Evolutionary conservation across 2,113 vertebrate genomes (phyloP).

Genomic region (Synchiropus splendidus): DNA sequence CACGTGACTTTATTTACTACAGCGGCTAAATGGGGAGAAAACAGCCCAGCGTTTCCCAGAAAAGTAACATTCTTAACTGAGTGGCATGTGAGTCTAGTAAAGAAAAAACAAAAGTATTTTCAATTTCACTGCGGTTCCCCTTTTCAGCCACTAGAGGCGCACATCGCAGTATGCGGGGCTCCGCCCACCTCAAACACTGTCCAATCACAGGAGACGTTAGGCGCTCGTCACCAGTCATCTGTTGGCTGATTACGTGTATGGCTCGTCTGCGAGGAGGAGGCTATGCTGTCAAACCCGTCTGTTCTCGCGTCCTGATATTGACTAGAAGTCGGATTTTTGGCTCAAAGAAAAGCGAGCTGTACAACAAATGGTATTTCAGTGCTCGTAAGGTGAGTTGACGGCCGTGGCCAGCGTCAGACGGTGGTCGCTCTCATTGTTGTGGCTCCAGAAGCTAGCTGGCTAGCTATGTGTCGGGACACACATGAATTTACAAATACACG

Average conservation of each 20-base stretch:
- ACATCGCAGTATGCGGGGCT: neutral
- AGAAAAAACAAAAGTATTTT: no score
- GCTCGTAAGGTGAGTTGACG: slow-evolving; percentile 35
- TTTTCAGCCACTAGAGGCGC: neutral
- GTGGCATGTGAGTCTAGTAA: no score
- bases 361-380: slow-evolving; percentile 1
- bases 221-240: slow-evolving; percentile 33
- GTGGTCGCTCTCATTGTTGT: slow-evolving; percentile 35
- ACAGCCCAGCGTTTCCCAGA: no score
- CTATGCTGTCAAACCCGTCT: slow-evolving; percentile 30
- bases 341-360: neutral
- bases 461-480: slow-evolving; percentile 16
- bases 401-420: slow-evolving; percentile 17
- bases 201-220: slow-evolving; percentile 23
- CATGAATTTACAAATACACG: neutral
- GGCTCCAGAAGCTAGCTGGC: slow-evolving; percentile 8
- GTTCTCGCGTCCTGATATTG: neutral
- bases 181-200: neutral
- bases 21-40: no score
- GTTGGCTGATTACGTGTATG: slow-evolving; percentile 56
- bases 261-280: slow-evolving; percentile 27
- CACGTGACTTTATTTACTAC: no score
- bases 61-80: no score
- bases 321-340: neutral
- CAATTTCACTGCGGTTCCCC: neutral